phyloP scores from a whole-genome alignment of 2,797 vertebrate genomes.

The Myripristis jacobus region DNA sequence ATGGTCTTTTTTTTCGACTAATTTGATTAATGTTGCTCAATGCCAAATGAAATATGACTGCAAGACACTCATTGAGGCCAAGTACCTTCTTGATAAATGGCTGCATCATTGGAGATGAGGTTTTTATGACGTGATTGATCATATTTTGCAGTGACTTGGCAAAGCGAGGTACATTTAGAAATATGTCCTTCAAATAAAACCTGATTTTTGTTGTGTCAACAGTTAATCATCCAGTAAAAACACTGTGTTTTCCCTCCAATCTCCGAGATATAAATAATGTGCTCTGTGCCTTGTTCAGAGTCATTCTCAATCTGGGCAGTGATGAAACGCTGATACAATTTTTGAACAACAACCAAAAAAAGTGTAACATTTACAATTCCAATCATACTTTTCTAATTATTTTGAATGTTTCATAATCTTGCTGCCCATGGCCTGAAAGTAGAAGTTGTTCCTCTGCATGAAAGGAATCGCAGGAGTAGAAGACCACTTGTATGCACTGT shows the following conservation, averaged over 20 bases:
- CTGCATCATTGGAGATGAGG: slow-evolving; percentile 46
- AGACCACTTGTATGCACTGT: slow-evolving; percentile 25
- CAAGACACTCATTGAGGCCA: slow-evolving; percentile 54
- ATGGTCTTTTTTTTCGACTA: slow-evolving; percentile 14
- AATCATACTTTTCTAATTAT: slow-evolving; percentile 46
- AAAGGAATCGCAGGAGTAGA: slow-evolving; percentile 37
- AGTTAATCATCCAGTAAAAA: slow-evolving; percentile 67
- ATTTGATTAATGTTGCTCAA: slow-evolving; percentile 50
- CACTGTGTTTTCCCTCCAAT: slow-evolving; percentile 55
- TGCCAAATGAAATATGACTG: slow-evolving; percentile 47
- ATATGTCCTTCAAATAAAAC: slow-evolving; percentile 62
- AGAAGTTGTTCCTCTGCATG: slow-evolving; percentile 27
- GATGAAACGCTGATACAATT: slow-evolving; percentile 54
- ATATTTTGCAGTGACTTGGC: slow-evolving; percentile 59
- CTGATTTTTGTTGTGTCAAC: slow-evolving; percentile 71
- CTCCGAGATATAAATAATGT: slow-evolving; percentile 46
- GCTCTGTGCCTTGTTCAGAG: slow-evolving; percentile 44
- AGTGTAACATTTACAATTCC: slow-evolving; percentile 44
- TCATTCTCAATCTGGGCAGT: slow-evolving; percentile 42
- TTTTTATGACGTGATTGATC: slow-evolving; percentile 69
- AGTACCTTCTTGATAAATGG: slow-evolving; percentile 64
- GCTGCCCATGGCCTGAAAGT: slow-evolving; percentile 22
- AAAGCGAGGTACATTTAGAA: slow-evolving; percentile 44
- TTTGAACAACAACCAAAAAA: slow-evolving; percentile 27
- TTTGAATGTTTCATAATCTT: slow-evolving; percentile 41